These are phyloP conservation scores for Charadrius vociferus DNA, from an alignment of 2,113 vertebrate genomes.

Conservation along the genomic window DNA sequence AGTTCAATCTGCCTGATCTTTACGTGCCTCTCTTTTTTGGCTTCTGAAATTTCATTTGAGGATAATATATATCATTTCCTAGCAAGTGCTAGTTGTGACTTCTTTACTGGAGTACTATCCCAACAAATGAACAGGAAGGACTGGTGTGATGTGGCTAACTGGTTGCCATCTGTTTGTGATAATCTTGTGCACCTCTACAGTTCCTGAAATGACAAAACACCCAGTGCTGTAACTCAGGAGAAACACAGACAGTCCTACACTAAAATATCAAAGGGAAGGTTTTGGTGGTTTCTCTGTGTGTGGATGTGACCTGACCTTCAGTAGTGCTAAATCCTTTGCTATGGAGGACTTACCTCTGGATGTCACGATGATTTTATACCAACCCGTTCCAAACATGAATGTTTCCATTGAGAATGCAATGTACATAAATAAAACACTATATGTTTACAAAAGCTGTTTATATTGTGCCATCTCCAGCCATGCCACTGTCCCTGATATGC, in stretches of 20 bases:
- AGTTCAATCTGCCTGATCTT: neutral
- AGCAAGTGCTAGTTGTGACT: neutral
- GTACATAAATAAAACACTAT: neutral
- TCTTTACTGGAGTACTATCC: neutral
- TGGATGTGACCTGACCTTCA: neutral
- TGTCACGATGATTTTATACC: neutral
- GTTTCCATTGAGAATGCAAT: neutral
- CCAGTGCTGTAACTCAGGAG: neutral
- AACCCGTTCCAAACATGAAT: neutral
- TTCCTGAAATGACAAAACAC: neutral
- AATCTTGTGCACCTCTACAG: neutral
- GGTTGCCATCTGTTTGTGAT: conserved; percentile 26
- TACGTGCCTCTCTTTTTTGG: neutral
- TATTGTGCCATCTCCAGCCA: neutral
- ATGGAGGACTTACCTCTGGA: neutral
- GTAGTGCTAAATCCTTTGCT: neutral
- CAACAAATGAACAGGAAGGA: neutral
- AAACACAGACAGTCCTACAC: neutral
- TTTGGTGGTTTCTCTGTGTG: neutral
- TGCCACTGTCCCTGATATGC: neutral
- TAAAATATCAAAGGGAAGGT: neutral
- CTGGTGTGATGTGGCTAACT: neutral
- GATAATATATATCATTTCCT: neutral
- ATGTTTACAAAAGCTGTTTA: neutral
- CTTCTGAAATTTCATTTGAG: conserved; percentile 31